phyloP scores from a whole-genome alignment of 2,888 invertebrate genomes.

The Trichopoda pennipes region DNA sequence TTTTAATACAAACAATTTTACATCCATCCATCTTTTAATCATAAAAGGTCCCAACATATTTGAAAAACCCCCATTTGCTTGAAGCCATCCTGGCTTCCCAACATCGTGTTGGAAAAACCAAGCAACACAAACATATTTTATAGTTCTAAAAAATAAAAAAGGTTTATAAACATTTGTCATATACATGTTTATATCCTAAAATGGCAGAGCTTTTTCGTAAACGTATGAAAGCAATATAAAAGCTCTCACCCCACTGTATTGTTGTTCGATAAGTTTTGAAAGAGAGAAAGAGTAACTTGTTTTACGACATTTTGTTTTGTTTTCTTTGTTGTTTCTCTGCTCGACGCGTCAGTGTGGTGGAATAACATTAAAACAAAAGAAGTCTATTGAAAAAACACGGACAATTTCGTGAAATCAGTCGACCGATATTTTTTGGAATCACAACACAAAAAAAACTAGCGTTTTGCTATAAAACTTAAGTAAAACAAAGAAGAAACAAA shows the following conservation, averaged over 20 bases:
- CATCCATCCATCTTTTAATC: too few relatives aligned
- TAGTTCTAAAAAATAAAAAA: too few relatives aligned
- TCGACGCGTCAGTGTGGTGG: conserved; percentile 58
- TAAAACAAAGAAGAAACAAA: background rate
- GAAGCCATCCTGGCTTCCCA: too few relatives aligned
- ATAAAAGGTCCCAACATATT: too few relatives aligned
- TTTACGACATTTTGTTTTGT: background rate
- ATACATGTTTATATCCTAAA: background rate
- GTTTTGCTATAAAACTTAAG: conserved; percentile 11
- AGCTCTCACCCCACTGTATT: conserved; percentile 35
- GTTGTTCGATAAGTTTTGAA: background rate
- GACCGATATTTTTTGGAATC: conserved; percentile 67
- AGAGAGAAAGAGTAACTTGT: conserved; percentile 16
- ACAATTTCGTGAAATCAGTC: conserved; percentile 65
- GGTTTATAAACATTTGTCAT: too few relatives aligned
- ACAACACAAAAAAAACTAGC: conserved; percentile 40
- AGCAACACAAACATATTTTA: too few relatives aligned
- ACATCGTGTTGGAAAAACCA: too few relatives aligned
- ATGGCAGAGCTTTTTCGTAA: conserved; percentile 24
- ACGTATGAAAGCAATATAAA: background rate
- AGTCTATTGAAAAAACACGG: conserved; percentile 44
- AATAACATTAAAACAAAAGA: conserved; percentile 33
- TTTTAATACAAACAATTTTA: too few relatives aligned
- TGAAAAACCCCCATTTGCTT: too few relatives aligned
- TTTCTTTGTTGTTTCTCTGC: conserved; percentile 31